Evolutionary conservation across 1,140 invertebrate species (phyloP), one percentile per base, ranked within the genome.

Genomic region (Dreissena rostriformis): DNA sequence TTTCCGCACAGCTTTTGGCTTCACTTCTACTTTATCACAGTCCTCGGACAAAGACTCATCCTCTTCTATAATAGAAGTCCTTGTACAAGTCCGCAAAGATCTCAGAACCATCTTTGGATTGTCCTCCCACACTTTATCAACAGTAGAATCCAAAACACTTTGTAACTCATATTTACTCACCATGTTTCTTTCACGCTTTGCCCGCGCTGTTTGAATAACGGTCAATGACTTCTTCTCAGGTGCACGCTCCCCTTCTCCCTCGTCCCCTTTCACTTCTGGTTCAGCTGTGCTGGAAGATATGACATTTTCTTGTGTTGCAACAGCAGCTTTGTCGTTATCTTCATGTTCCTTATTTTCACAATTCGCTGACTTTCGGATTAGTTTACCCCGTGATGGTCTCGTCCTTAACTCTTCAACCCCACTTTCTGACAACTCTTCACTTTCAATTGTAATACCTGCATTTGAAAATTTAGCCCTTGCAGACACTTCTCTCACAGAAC

Each of bases 251-350:
- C 39, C 39, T 39, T 39, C 39, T 39, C 8, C 39, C 39, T 39
- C 8, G 39, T 51, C 68, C 0, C 26, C 8, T n/a, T 65, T 28
- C 70, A 53, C 24, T 11, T 24, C 28, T n/a, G 26, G n/a, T 22
- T 81, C 70, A 57, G 57, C 70, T 22, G 79, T 81, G 22, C 68
- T 81, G 39, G 79, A 81, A 63, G 79, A 73, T 14, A 81, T 57
- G 6, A 73, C 55, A 52, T 72, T 73, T 17, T 71, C 79, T 29
- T 81, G 79, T 5, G 71, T 70, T 28, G 26, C 24, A 68, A 24
- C 4, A 70, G 52, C 22, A 24, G 53, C 26, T 17, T 53, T 19
- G 19, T 68, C 8, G n/a, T 7, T 51, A 19, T 8, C 29, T 77
- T 66, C 49, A 28, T 12, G 10, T 14, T n/a, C 39, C 17, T 52